Evolutionary conservation across 1,140 invertebrate species (phyloP), one percentile per base, ranked within the genome.

Genomic region (Mamestra configurata): DNA sequence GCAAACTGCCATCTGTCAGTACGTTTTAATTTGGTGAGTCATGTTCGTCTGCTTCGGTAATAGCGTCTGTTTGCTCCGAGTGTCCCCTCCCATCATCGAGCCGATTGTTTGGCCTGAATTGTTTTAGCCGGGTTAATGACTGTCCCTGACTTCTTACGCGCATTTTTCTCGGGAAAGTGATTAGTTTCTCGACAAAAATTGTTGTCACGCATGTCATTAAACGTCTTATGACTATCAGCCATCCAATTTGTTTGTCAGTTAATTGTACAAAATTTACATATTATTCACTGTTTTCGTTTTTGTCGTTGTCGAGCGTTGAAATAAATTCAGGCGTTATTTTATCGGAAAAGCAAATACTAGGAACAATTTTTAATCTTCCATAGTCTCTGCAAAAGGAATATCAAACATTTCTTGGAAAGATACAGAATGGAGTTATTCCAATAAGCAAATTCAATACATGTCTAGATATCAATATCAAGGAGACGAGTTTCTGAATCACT

Each of bases 31-130:
- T 75, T 75, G n/a, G 46, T 84, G 84, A 85, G 64, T 86, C 79
- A 84, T 75, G 71, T 49, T 13, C 64, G 53, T 78, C 59, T 57
- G 76, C 49, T 57, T 18, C 66, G 22, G 24, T 72, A 51, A 71
- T 73, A 49, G 66, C 70, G 70, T 77, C 68, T 80, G 82, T 82
- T 88, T 88, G 84, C 82, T 82, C 66, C 70, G 79, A 77, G 77
- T 84, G 87, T 86, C 83, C 84, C 85, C 81, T 80, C 82, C 73
- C 49, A 72, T 77, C 81, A 79, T 80, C 80, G 70, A 51, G 80
- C 53, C 82, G 85, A 86, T 86, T 87, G 86, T 85, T 81, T 87
- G 88, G 66, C 87, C 90, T 88, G 87, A 87, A 90, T 90, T 91
- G 89, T 89, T 89, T 85, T 84, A 77, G 40, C 40, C 83, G 83